Evolutionary conservation across 1,140 invertebrate species (phyloP).

Genomic region (Temnothorax longispinosus): DNA sequence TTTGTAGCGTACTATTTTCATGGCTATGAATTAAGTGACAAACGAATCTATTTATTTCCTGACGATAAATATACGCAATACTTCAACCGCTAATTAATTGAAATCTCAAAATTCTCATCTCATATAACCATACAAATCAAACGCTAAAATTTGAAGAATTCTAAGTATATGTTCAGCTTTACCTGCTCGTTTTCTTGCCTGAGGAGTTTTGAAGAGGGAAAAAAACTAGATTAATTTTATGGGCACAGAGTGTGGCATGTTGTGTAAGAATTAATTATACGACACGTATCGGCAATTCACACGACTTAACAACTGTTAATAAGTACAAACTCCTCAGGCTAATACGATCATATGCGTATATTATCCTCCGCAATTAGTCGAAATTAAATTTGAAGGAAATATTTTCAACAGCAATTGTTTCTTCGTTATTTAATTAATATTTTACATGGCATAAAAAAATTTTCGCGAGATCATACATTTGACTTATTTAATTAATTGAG

Average conservation of each 20-base stretch:
- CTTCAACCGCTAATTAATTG: conserved; percentile 25
- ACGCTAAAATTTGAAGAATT: conserved; percentile 23
- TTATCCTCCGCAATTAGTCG: not conserved
- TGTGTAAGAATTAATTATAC: not conserved
- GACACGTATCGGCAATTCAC: not conserved
- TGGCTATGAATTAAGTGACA: not conserved
- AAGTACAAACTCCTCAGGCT: conserved; percentile 53
- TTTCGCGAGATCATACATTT: not conserved
- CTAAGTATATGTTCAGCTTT: conserved; percentile 57
- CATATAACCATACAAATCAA: conserved; percentile 8
- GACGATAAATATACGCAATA: not conserved
- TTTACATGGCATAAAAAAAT: not conserved
- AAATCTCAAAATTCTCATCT: not conserved
- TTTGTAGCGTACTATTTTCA: not conserved
- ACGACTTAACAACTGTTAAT: too few relatives aligned
- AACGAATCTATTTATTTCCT: not conserved
- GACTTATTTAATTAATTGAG: not conserved
- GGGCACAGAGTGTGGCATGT: not conserved
- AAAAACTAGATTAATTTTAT: conserved; percentile 50
- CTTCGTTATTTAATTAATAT: not conserved
- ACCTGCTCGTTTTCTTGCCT: conserved; percentile 75
- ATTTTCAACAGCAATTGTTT: not conserved
- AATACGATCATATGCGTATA: not conserved
- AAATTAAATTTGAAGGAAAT: not conserved
- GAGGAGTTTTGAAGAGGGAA: conserved; percentile 68